Base-by-base conservation (phyloP, 1,140 invertebrate species). In the Nebria ingens region DNA sequence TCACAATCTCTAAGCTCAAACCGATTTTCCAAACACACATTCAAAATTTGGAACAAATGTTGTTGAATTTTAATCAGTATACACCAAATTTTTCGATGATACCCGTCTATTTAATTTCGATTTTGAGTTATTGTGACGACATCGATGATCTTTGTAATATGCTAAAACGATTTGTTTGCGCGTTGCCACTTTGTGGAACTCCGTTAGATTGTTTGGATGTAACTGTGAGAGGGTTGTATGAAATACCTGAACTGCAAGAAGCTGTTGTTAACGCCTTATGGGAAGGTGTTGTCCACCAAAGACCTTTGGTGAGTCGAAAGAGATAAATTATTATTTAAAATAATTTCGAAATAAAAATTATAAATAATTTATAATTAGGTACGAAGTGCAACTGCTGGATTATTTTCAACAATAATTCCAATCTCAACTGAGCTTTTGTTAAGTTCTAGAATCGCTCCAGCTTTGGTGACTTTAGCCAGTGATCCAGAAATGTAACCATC, bases 241-340 rank as follows among this genome's bases (percentile, higher is more conserved):
- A 64, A 49, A 61, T 70, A 19, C 59, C 59, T 2, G 64, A 64
- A 38, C 66, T 78, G 40, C 78, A 81, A 61, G 79, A 83, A 55
- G 58, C 76, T 17, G 65, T 84, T 17, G 67, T 86, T 40, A 69
- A 71, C 34, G 77, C 79, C 53, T 68, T 87, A 29, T 87, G 83
- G 84, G 80, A 83, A 72, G 82, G 80, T 52, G 81, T 86, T 13
- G 80, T 84, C 1, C 82, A 86, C 71, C 75, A 79, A 56, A 76
- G 80, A 56, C 68, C 80, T 19, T 68, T 70, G 29, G 81, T n/a
- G n/a, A n/a, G n/a, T n/a, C n/a, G n/a, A n/a, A n/a, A n/a, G n/a
- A n/a, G n/a, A n/a, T n/a, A n/a, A n/a, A n/a, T n/a, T n/a, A n/a
- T n/a, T n/a, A n/a, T n/a, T n/a, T n/a, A n/a, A n/a, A n/a, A n/a